phyloP scores from a whole-genome alignment of 1,140 invertebrate species.

The Eueides isabella region DNA sequence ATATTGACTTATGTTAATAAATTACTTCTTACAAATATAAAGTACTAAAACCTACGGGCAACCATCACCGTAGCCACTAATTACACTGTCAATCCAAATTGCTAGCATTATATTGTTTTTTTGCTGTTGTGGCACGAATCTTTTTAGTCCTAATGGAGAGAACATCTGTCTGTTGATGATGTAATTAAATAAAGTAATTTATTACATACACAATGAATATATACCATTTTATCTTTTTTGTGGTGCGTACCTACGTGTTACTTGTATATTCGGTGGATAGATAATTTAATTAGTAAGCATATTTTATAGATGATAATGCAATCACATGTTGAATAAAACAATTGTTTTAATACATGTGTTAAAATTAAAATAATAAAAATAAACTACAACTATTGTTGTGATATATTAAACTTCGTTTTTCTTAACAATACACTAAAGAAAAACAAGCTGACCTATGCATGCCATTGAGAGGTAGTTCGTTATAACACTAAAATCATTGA shows the following conservation, averaged over 20 bases:
- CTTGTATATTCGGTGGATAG: background rate
- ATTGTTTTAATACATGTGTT: background rate
- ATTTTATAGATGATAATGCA: background rate
- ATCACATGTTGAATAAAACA: background rate
- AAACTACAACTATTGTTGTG: background rate
- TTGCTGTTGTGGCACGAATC: background rate
- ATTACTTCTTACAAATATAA: conserved; percentile 20
- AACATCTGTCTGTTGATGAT: background rate
- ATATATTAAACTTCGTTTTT: too few species aligned
- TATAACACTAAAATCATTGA: conserved; percentile 44
- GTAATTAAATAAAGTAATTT: conserved; percentile 2
- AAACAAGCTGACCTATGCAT: background rate
- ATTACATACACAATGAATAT: background rate
- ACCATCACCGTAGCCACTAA: conserved; percentile 28
- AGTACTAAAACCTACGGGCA: conserved; percentile 24
- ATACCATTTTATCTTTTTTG: background rate
- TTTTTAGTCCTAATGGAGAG: conserved; percentile 8
- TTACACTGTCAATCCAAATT: conserved; percentile 37
- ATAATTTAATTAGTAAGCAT: conserved; percentile 6
- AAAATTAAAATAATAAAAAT: background rate
- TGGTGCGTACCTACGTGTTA: background rate
- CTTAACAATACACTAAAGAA: too few species aligned
- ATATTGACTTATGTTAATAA: conserved; percentile 5
- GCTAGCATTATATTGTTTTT: conserved; percentile 18
- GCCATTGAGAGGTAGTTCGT: conserved; percentile 20